Evolutionary conservation across 2,113 vertebrate species (phyloP).

Genomic region (Falcunculus frontatus): DNA sequence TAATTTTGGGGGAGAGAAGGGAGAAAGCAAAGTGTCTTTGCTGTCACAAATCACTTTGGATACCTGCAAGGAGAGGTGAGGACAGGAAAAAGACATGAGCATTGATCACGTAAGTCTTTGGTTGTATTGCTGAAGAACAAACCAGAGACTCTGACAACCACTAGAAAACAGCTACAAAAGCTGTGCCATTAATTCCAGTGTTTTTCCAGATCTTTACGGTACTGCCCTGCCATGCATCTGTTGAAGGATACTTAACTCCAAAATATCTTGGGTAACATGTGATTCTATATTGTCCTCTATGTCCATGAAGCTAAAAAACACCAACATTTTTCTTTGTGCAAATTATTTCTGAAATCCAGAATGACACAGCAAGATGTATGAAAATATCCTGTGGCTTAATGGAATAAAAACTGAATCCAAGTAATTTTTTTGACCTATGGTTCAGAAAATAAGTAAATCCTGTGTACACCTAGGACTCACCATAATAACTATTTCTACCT

Average conservation of each 20-base stretch:
- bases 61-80: neutral
- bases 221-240: neutral
- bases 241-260: neutral
- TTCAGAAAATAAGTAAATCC: neutral
- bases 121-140: neutral
- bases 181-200: neutral
- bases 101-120: fast-evolving
- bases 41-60: neutral
- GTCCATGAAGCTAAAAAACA: neutral
- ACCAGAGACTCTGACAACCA: neutral
- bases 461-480: neutral
- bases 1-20: neutral
- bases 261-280: neutral
- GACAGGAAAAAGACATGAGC: neutral
- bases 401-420: neutral
- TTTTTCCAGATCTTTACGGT: neutral
- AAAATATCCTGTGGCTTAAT: neutral
- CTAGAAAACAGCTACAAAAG: neutral
- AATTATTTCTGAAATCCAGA: neutral
- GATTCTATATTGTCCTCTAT: neutral
- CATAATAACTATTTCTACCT: neutral
- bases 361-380: neutral
- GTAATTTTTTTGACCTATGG: neutral
- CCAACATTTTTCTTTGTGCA: neutral
- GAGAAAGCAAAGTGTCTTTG: neutral